phyloP scores from a whole-genome alignment of 2,888 invertebrate species.

The Actias luna region DNA sequence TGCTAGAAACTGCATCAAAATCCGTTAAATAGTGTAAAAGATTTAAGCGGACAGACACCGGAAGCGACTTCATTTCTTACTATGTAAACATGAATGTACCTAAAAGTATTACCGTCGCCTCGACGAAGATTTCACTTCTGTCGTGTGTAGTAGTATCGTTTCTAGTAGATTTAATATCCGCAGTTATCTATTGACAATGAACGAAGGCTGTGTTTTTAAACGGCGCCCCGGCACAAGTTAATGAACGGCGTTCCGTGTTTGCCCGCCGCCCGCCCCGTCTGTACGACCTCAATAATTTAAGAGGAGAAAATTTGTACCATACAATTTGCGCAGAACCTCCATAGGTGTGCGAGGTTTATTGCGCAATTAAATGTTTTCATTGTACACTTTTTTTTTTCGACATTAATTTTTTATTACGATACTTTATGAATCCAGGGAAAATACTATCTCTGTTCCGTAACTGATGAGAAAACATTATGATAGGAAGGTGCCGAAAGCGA shows the following conservation, averaged over 20 bases:
- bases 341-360: slow-evolving; percentile 45
- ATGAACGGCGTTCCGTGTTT: slow-evolving; percentile 51
- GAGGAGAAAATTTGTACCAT: slow-evolving; percentile 55
- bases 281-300: slow-evolving; percentile 61
- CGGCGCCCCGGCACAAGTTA: slow-evolving; percentile 44
- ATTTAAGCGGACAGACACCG: too few relatives aligned
- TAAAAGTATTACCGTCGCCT: too few relatives aligned
- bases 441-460: too few relatives aligned
- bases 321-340: slow-evolving; percentile 49
- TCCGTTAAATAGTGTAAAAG: too few relatives aligned
- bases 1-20: too few relatives aligned
- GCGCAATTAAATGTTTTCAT: slow-evolving; percentile 44
- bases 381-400: slow-evolving; percentile 33
- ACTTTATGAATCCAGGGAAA: too few relatives aligned
- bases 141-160: too few relatives aligned
- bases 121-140: too few relatives aligned
- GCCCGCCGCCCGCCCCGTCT: slow-evolving; percentile 41
- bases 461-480: too few relatives aligned
- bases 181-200: background rate
- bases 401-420: background rate
- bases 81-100: too few relatives aligned
- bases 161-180: background rate
- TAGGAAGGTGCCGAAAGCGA: too few relatives aligned
- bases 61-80: too few relatives aligned
- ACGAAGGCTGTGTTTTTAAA: slow-evolving; percentile 15